These are phyloP conservation scores for Eclectus roratus DNA, from an alignment of 2,113 vertebrate genomes.

Conservation along the genomic window DNA sequence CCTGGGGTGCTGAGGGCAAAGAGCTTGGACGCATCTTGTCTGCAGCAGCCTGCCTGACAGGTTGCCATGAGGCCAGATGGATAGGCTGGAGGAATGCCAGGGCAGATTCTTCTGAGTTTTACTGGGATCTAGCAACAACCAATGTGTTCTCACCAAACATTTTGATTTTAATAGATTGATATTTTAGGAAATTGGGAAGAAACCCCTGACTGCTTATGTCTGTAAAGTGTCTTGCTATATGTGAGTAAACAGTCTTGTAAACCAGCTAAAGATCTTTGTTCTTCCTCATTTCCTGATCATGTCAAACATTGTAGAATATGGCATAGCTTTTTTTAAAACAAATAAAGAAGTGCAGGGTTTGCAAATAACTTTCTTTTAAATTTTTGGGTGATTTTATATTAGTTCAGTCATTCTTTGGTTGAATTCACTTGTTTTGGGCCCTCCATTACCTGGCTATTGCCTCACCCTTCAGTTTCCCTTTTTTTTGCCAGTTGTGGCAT, in stretches of 20 bases:
- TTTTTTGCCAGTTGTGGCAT: background rate
- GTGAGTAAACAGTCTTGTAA: background rate
- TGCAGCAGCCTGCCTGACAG: background rate
- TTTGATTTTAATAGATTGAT: background rate
- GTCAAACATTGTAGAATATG: background rate
- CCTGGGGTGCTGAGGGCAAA: background rate
- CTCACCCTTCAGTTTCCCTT: background rate
- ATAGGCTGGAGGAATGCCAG: background rate
- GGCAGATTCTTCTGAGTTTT: background rate
- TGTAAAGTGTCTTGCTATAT: background rate
- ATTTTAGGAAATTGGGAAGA: background rate
- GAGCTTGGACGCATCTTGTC: background rate
- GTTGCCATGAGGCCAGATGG: background rate
- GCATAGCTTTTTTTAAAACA: background rate
- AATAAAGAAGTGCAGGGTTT: background rate
- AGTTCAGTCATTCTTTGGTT: background rate
- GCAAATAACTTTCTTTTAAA: background rate
- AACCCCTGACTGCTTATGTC: background rate
- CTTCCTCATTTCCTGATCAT: background rate
- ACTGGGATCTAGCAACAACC: background rate
- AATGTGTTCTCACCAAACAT: background rate
- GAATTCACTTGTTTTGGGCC: background rate
- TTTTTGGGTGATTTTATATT: background rate
- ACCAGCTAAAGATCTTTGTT: background rate
- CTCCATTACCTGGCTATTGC: background rate